These are phyloP conservation scores for Tychaedon coryphoeus DNA, from an alignment of 2,113 vertebrate genomes.

Conservation along the genomic window DNA sequence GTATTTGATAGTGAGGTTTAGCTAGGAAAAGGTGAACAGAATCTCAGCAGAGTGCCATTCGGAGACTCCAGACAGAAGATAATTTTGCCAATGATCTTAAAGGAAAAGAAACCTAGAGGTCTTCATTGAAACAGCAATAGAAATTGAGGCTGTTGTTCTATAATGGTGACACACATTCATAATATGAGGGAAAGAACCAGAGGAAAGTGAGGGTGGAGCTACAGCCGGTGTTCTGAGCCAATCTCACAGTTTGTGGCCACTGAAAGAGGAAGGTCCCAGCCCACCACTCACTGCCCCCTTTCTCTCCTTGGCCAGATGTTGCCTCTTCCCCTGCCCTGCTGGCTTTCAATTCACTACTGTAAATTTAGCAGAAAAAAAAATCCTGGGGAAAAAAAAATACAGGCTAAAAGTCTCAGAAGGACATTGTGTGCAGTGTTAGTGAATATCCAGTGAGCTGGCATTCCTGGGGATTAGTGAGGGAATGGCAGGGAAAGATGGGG, in stretches of 20 bases:
- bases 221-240: not conserved
- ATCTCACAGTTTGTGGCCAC: not conserved
- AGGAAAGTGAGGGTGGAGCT: not conserved
- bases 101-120: not conserved
- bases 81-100: not conserved
- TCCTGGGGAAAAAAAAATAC: not conserved
- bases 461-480: not conserved
- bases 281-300: fast-evolving
- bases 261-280: not conserved
- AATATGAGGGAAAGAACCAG: not conserved
- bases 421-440: not conserved
- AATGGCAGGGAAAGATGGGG: not conserved
- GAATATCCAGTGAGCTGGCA: not conserved
- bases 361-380: not conserved
- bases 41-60: not conserved
- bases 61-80: not conserved
- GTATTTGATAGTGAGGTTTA: not conserved
- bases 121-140: not conserved
- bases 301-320: not conserved
- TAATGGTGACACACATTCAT: not conserved
- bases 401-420: not conserved
- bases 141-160: not conserved
- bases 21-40: not conserved
- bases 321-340: not conserved
- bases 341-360: not conserved